Conservation (phyloP, 2,888 invertebrate species). For the Chorisops tibialis region DNA sequence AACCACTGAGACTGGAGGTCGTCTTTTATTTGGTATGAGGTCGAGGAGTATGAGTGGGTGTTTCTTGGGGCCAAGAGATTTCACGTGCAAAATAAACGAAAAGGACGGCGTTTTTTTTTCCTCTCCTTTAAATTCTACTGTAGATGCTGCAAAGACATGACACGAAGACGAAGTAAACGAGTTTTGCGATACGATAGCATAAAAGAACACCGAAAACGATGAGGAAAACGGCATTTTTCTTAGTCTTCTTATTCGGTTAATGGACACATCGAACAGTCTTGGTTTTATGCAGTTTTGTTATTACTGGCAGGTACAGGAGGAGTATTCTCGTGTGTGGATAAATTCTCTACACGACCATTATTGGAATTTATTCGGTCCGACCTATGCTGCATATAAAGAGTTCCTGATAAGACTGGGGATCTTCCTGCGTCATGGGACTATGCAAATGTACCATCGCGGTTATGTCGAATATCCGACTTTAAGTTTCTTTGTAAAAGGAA, state of each 20-base stretch:
- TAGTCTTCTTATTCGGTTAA: slow-evolving; percentile 3
- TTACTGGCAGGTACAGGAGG: slow-evolving; percentile 26
- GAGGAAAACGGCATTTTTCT: slow-evolving; percentile 22
- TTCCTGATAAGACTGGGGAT: slow-evolving; percentile 27
- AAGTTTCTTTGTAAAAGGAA: background rate
- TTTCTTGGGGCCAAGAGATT: background rate
- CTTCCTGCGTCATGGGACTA: background rate
- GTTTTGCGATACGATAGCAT: too few species aligned
- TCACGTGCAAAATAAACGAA: background rate
- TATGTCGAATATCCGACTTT: slow-evolving; percentile 6
- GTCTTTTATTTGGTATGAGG: slow-evolving; percentile 5
- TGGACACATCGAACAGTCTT: slow-evolving; percentile 31
- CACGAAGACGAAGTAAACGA: background rate
- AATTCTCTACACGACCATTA: slow-evolving; percentile 30
- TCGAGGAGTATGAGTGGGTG: slow-evolving; percentile 5
- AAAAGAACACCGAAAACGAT: slow-evolving; percentile 2
- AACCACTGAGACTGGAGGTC: slow-evolving; percentile 31
- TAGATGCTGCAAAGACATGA: slow-evolving; percentile 4
- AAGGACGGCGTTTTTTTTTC: too few species aligned
- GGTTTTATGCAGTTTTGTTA: slow-evolving; percentile 33
- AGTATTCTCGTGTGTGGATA: slow-evolving; percentile 26
- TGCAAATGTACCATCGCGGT: slow-evolving; percentile 8
- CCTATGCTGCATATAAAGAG: slow-evolving; percentile 33
- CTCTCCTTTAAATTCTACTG: background rate
- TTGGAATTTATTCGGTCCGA: slow-evolving; percentile 30